Conservation (phyloP, 30 jellyfish, hydroid and myxozoan species). For the Aurelia coerulea region DNA sequence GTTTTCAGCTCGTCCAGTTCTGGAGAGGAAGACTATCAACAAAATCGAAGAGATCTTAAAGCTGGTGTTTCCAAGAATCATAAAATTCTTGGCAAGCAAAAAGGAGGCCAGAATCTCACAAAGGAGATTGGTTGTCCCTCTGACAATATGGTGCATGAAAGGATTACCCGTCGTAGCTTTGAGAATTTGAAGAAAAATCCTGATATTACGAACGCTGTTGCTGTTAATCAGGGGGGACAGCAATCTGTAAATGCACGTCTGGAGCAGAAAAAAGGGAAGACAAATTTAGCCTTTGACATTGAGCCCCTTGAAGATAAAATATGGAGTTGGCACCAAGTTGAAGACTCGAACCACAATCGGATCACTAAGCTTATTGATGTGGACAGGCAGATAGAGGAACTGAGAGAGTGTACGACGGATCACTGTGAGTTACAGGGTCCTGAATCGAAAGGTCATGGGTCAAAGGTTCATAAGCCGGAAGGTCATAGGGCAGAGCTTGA, state of each 20-base stretch:
- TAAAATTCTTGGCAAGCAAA: not conserved
- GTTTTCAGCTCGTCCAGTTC: conserved; percentile 46
- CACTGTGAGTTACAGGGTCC: not conserved
- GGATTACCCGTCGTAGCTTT: conserved; percentile 19
- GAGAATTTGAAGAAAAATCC: not conserved
- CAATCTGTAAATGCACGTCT: not conserved
- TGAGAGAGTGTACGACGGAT: not conserved
- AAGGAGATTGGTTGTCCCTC: not conserved
- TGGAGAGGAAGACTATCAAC: conserved; percentile 53
- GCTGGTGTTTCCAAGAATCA: not conserved
- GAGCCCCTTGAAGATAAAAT: conserved; percentile 47
- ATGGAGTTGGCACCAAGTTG: conserved; percentile 36
- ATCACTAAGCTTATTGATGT: not conserved
- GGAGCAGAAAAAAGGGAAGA: not conserved
- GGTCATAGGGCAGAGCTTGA: not conserved
- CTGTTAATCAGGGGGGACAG: not conserved
- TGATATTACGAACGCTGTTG: not conserved
- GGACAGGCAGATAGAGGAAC: not conserved
- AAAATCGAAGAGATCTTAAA: conserved; percentile 32
- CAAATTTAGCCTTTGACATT: conserved; percentile 12
- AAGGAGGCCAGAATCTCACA: not conserved
- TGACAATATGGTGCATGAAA: conserved; percentile 13
- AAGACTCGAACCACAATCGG: not conserved
- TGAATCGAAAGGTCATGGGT: not conserved
- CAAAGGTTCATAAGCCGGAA: not conserved